A percentile compares a stretch with the other conserved stretches of the same genome.
Conservation (phyloP, 2,113 vertebrate species). For the Entelurus aequoreus region DNA sequence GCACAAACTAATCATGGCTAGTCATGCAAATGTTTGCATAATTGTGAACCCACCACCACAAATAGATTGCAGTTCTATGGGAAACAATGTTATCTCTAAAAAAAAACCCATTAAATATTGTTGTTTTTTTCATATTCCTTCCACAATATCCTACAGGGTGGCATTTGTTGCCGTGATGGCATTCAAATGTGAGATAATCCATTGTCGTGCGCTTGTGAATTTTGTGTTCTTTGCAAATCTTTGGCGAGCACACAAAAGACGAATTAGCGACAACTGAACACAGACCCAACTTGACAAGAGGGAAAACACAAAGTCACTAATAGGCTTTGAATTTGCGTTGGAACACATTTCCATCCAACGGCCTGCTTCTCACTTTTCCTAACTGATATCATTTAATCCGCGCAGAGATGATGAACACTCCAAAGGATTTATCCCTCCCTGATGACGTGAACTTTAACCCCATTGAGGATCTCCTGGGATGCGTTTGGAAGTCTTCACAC, state of each 20-base stretch:
- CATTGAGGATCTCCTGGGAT: background rate
- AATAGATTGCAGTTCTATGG: background rate
- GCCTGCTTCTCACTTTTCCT: conserved; percentile 9
- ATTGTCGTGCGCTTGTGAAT: conserved; percentile 17
- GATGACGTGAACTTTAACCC: background rate
- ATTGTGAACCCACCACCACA: no score
- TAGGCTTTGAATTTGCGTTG: conserved; percentile 44
- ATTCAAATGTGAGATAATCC: conserved; percentile 51
- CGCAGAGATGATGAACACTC: conserved; percentile 4
- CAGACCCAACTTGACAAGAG: conserved; percentile 45
- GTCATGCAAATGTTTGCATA: no score
- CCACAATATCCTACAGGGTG: background rate
- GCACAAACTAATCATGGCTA: no score
- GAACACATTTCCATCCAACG: conserved; percentile 6
- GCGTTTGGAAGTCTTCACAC: background rate
- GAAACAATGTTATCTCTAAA: no score
- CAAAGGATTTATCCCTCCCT: background rate
- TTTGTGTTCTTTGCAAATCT: conserved; percentile 31
- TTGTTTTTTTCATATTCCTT: conserved; percentile 4
- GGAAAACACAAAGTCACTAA: conserved; percentile 42
- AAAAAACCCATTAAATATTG: no score
- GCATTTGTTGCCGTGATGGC: no score
- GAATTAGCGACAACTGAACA: conserved; percentile 48
- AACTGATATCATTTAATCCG: conserved; percentile 5
- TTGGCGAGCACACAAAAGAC: conserved; percentile 35